A percentile compares a stretch with the other conserved stretches of the same genome.
Conservation (phyloP, 2,113 vertebrate species). For the Hyaena hyaena region DNA sequence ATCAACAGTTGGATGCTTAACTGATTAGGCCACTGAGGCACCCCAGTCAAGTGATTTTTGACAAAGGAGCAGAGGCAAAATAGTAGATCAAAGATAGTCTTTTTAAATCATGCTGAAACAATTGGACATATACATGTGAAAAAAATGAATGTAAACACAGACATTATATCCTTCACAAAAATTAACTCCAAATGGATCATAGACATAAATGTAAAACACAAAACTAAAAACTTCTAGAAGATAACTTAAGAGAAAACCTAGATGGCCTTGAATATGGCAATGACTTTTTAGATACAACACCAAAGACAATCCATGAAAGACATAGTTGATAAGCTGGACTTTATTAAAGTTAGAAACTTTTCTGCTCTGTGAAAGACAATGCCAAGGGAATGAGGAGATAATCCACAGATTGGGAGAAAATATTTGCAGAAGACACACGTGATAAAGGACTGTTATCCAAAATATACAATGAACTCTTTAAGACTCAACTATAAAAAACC, state of each 20-base stretch:
- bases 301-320: not conserved
- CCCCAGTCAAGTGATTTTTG: not conserved
- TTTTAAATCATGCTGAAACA: not conserved
- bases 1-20: too few relatives aligned
- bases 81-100: not conserved
- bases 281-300: not conserved
- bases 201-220: not conserved
- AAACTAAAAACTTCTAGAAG: not conserved
- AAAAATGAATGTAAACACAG: not conserved
- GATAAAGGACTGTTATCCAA: not conserved
- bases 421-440: not conserved
- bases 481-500: not conserved
- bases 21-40: too few relatives aligned
- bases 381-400: not conserved
- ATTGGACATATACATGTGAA: not conserved
- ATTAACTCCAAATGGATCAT: not conserved
- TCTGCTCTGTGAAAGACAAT: not conserved
- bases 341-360: not conserved
- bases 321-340: not conserved
- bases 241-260: not conserved
- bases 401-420: not conserved
- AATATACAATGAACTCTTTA: not conserved
- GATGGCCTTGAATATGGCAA: not conserved
- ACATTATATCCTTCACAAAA: not conserved
- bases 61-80: not conserved